phyloP scores from a whole-genome alignment of 2,797 vertebrate species.

The Enteromius radiatus region DNA sequence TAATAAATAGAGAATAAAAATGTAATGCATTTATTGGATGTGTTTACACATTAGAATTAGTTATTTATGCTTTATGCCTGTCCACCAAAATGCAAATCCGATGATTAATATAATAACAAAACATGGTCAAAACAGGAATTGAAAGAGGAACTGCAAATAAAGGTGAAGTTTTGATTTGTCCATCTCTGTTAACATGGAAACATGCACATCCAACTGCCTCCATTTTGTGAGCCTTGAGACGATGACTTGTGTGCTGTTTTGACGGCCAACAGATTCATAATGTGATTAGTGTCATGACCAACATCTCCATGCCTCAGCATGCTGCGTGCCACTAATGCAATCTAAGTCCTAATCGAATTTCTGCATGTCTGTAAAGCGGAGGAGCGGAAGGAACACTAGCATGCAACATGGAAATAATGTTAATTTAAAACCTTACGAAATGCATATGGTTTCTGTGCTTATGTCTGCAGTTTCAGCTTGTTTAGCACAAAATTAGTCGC shows the following conservation, averaged over 20 bases:
- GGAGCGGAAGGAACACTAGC: slow-evolving; percentile 18
- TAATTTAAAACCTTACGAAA: background rate
- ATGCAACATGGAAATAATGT: slow-evolving; percentile 7
- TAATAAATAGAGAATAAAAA: background rate
- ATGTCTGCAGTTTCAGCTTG: background rate
- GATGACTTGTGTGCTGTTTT: slow-evolving; percentile 39
- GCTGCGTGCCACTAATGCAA: slow-evolving; percentile 45
- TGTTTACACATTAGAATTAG: background rate
- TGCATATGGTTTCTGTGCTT: background rate
- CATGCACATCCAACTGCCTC: background rate
- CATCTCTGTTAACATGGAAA: slow-evolving; percentile 11
- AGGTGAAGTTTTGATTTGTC: background rate
- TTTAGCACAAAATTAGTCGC: background rate
- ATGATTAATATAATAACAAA: background rate
- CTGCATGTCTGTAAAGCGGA: slow-evolving; percentile 9
- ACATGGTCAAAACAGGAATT: background rate
- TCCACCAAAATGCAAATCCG: background rate
- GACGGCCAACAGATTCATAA: slow-evolving; percentile 44
- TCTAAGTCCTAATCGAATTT: slow-evolving; percentile 48
- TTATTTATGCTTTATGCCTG: background rate
- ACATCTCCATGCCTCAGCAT: slow-evolving; percentile 45
- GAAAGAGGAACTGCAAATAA: slow-evolving; percentile 34
- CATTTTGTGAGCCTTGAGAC: slow-evolving; percentile 19
- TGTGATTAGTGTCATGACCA: slow-evolving; percentile 48
- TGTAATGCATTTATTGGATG: background rate